Evolutionary conservation across 2,797 vertebrate species (phyloP).

Genomic region (Adelosebastes latens): DNA sequence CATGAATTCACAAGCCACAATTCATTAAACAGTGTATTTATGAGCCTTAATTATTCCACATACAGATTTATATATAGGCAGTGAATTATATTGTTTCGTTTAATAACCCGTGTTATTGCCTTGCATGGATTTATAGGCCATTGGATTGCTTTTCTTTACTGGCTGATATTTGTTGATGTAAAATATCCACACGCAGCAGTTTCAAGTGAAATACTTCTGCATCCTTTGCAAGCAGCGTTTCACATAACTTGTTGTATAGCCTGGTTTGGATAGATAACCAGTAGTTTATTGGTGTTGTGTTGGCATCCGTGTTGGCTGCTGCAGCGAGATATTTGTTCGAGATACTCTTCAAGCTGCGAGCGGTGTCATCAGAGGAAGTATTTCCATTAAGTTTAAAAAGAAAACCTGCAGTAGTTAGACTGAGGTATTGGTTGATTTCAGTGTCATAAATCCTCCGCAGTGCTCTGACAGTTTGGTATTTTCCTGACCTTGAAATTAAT

Average conservation of each 20-base stretch:
- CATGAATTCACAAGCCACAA: constrained; percentile 10
- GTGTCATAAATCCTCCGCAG: background rate
- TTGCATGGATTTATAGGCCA: constrained; percentile 12
- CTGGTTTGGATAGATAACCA: constrained; percentile 43
- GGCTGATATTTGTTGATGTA: background rate
- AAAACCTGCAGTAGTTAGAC: background rate
- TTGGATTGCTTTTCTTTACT: constrained; percentile 23
- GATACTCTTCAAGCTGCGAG: background rate
- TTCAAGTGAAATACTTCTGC: constrained; percentile 16
- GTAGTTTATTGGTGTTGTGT: constrained; percentile 5
- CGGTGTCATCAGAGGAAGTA: background rate
- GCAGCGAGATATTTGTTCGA: background rate
- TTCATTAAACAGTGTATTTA: constrained; percentile 34
- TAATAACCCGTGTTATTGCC: constrained; percentile 21
- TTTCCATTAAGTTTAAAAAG: background rate
- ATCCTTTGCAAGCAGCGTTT: constrained; percentile 17
- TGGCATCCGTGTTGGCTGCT: background rate
- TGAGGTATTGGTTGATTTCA: background rate
- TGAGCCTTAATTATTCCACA: constrained; percentile 31
- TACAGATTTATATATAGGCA: constrained; percentile 19
- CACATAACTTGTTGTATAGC: constrained; percentile 7
- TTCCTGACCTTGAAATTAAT: background rate
- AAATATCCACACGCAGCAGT: constrained; percentile 38
- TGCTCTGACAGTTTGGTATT: background rate
- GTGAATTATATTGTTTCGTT: constrained; percentile 12